A percentile compares a stretch with the other conserved stretches of the same genome.
These are phyloP conservation scores for Ceratosolen fusciceps DNA, from an alignment of 1,140 invertebrate genomes.

Conservation along the genomic window DNA sequence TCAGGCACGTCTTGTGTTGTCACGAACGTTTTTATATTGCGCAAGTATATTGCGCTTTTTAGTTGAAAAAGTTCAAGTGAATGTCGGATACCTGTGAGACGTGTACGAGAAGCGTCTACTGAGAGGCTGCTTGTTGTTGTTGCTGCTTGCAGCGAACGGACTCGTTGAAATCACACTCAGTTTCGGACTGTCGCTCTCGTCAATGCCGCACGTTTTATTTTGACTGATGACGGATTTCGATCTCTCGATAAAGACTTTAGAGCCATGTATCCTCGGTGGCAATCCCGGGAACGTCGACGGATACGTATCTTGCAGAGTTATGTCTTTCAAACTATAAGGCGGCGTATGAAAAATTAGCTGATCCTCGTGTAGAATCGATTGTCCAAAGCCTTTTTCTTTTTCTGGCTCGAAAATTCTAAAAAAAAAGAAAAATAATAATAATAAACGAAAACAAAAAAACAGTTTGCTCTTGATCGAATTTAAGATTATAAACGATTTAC, in stretches of 20 bases:
- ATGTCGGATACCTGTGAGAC: slow-evolving; percentile 61
- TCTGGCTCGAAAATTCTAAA: slow-evolving; percentile 76
- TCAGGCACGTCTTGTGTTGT: no score
- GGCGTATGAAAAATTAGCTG: slow-evolving; percentile 93
- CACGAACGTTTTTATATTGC: not conserved
- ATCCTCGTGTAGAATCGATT: slow-evolving; percentile 90
- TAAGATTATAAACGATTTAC: no score
- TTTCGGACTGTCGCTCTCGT: slow-evolving; percentile 61
- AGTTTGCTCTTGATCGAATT: no score
- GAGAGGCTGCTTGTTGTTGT: slow-evolving; percentile 71
- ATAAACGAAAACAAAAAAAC: not conserved
- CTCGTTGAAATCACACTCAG: slow-evolving; percentile 65
- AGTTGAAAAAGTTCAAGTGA: not conserved
- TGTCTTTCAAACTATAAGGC: slow-evolving; percentile 84
- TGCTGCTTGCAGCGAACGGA: slow-evolving; percentile 67
- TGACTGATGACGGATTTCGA: slow-evolving; percentile 65
- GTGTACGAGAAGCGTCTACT: slow-evolving; percentile 78
- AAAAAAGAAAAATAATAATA: slow-evolving; percentile 45
- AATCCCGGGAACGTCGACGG: slow-evolving; percentile 54
- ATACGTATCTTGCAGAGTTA: slow-evolving; percentile 80
- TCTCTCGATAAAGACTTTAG: slow-evolving; percentile 61
- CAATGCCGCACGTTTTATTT: slow-evolving; percentile 57
- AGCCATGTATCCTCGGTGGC: slow-evolving; percentile 53
- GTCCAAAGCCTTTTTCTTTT: slow-evolving; percentile 88
- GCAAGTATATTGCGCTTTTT: not conserved